Evolutionary conservation across 2,113 vertebrate species (phyloP).

Genomic region (Mormyrus lacerda): DNA sequence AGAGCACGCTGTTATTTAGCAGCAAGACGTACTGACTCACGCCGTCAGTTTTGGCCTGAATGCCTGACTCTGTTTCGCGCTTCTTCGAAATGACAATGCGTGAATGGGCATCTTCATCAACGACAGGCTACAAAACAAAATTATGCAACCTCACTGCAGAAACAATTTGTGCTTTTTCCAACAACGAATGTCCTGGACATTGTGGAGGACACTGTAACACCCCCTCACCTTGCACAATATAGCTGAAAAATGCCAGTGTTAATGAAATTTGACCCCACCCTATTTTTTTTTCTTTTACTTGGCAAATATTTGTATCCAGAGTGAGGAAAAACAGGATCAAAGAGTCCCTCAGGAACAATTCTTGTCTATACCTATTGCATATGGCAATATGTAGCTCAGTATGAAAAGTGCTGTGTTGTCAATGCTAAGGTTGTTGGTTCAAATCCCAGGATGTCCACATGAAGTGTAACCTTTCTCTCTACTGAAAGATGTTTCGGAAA

Average conservation of each 20-base stretch:
- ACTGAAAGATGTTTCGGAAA: neutral
- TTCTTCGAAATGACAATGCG: slow-evolving; percentile 2
- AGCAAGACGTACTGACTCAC: slow-evolving; percentile 2
- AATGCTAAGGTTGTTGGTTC: neutral
- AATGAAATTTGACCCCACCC: neutral
- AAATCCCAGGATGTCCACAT: neutral
- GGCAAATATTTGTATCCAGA: neutral
- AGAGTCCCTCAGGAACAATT: too few species aligned
- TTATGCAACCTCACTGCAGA: neutral
- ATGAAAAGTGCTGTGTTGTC: neutral
- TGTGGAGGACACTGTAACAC: neutral
- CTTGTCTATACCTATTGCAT: neutral
- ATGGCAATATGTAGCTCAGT: neutral
- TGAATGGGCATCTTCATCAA: neutral
- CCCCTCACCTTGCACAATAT: neutral
- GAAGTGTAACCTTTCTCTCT: neutral
- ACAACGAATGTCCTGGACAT: neutral
- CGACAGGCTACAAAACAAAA: neutral
- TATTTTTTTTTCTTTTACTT: neutral
- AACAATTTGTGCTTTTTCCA: slow-evolving; percentile 1
- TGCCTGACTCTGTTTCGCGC: neutral
- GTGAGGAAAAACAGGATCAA: neutral
- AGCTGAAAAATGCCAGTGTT: neutral
- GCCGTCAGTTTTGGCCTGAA: neutral
- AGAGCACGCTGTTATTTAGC: neutral